Conservation (phyloP, 2,113 vertebrate species). For the Etheostoma cragini region DNA sequence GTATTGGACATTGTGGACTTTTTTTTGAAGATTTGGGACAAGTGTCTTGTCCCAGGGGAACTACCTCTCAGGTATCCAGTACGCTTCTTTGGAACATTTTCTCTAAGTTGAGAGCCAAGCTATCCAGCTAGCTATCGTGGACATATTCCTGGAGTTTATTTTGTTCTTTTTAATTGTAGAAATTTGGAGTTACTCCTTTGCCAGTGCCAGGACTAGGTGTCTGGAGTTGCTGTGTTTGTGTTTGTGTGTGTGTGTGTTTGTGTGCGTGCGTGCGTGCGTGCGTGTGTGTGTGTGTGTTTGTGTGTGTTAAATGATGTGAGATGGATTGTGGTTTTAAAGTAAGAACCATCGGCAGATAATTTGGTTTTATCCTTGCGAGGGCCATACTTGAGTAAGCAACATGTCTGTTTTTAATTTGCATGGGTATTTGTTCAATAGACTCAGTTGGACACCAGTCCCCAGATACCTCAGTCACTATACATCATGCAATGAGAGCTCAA, state of each 20-base stretch:
- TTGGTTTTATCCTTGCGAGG: slow-evolving; percentile 64
- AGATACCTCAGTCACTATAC: slow-evolving; percentile 81
- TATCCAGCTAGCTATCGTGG: slow-evolving; percentile 74
- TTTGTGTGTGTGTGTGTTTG: no score
- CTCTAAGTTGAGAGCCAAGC: slow-evolving; percentile 74
- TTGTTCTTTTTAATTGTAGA: slow-evolving; percentile 56
- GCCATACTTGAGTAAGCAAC: slow-evolving; percentile 80
- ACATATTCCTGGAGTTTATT: slow-evolving; percentile 71
- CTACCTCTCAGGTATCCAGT: slow-evolving; percentile 85
- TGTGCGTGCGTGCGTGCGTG: no score
- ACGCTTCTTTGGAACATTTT: slow-evolving; percentile 79
- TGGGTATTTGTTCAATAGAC: slow-evolving; percentile 64
- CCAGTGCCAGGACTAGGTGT: slow-evolving; percentile 76
- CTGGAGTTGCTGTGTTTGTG: slow-evolving; percentile 64
- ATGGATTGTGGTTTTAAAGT: slow-evolving; percentile 53
- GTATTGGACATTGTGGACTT: slow-evolving; percentile 63
- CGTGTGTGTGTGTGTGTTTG: no score
- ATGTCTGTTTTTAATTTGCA: slow-evolving; percentile 71
- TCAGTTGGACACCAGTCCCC: slow-evolving; percentile 72
- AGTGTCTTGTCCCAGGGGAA: slow-evolving; percentile 70
- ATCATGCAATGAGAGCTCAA: slow-evolving; percentile 79
- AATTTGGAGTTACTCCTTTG: slow-evolving; percentile 77
- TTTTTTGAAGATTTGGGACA: slow-evolving; percentile 71
- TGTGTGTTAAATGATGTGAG: slow-evolving; percentile 26
- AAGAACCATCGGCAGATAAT: slow-evolving; percentile 57